Evolutionary conservation across 2,797 vertebrate genomes (phyloP), one percentile per base, ranked within the genome.

Genomic region (Sebastes nivosus): DNA sequence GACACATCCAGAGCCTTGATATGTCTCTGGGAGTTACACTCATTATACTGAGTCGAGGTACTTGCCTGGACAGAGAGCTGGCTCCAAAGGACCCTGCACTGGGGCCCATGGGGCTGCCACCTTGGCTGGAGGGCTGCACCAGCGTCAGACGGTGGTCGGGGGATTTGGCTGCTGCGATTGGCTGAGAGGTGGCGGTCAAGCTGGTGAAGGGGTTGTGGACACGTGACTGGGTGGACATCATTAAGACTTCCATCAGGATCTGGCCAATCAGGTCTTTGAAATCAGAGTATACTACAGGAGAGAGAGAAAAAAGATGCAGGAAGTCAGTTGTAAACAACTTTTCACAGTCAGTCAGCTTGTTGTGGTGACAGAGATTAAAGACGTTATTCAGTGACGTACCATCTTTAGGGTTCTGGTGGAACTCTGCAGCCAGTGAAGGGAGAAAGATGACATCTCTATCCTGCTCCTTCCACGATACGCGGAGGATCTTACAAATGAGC

Each of bases 171-270:
- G 98, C 94, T 3, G 97, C 94, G 18, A 99, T 99, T 82, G 99
- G 99, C 89, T 98, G 97, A 8, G 98, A 99, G 0, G 98, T 99
- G 87, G 98, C 98, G 6, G 98, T 99, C 95, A 99, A 95, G 88
- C 99, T 99, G 92, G 98, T 97, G 64, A 99, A 99, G 0, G 99
- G 98, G 92, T 99, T 99, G 87, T 99, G 97, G 58, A 98, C 96
- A 89, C 96, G 96, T 0, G 97, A 96, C 90, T 99, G 98, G 57
- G 98, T 97, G 75, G 98, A 99, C 97, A 99, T 98, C 97, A 99
- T 98, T 90, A 99, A 96, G 85, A 99, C 98, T 95, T 99, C 99
- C 98, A 99, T 99, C 92, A 99, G 94, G 90, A 99, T 98, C 96
- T 99, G 99, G 75, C 99, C 96, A 0, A 99, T 99, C 90, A 99